Evolutionary conservation across 1,140 invertebrate genomes (phyloP).

Genomic region (Agrilus planipennis): DNA sequence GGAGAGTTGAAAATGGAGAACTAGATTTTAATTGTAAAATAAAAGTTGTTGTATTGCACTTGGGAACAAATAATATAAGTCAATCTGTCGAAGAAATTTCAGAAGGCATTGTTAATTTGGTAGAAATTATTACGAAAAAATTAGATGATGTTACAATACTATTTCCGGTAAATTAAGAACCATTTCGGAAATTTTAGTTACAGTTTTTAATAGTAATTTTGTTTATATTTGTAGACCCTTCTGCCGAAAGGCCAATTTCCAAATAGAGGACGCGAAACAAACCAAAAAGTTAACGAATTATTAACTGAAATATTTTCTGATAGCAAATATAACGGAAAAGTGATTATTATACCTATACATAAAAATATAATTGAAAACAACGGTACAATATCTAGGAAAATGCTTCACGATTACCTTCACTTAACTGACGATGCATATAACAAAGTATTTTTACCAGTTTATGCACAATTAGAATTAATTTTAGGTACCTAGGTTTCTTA

Average conservation of each 20-base stretch:
- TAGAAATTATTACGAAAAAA: slow-evolving; percentile 43
- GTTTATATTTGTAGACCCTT: too few species aligned
- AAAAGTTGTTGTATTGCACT: slow-evolving; percentile 56
- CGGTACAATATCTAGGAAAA: slow-evolving; percentile 48
- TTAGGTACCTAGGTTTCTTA: too few species aligned
- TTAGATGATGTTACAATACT: slow-evolving; percentile 45
- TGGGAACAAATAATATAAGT: slow-evolving; percentile 59
- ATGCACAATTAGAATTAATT: slow-evolving; percentile 46
- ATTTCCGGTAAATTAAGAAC: too few species aligned
- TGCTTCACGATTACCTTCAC: slow-evolving; percentile 65
- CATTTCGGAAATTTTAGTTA: too few species aligned
- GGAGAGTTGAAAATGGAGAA: slow-evolving; percentile 60
- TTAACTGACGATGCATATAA: slow-evolving; percentile 51
- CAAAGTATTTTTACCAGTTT: slow-evolving; percentile 48
- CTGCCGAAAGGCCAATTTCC: slow-evolving; percentile 52
- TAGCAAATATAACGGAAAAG: slow-evolving; percentile 24
- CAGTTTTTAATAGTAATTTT: too few species aligned
- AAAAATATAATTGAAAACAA: slow-evolving; percentile 44
- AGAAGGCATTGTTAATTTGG: slow-evolving; percentile 52
- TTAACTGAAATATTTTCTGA: slow-evolving; percentile 38
- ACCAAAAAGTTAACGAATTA: slow-evolving; percentile 46
- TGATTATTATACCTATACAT: slow-evolving; percentile 40
- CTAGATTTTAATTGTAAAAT: slow-evolving; percentile 49
- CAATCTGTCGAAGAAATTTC: slow-evolving; percentile 50
- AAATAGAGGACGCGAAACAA: slow-evolving; percentile 51